Base-by-base conservation (phyloP, 2,888 invertebrate genomes). In the Aquatica leii region DNA sequence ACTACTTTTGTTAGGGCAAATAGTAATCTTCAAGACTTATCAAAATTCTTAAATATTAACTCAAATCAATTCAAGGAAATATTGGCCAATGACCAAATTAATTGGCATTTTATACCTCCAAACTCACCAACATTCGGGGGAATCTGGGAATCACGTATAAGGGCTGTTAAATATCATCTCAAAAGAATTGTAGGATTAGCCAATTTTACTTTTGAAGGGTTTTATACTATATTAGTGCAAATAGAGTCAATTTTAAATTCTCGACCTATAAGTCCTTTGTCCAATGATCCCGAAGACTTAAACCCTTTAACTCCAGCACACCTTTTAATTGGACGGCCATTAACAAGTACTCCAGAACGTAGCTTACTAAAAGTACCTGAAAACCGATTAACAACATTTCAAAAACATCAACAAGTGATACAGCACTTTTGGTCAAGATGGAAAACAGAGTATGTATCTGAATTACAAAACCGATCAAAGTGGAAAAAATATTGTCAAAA, bases 111-210 rank as follows among this genome's bases (percentile, higher is more conserved):
- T 61, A 76, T 73, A 46, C 76, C 76, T 0, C 67, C 77, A 3
- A 24, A 53, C 17, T 68, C 74, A 1, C 77, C 76, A 1, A 70
- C 76, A 54, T 74, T 76, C 50, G 78, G 78, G 3, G 78, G 78
- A 9, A 43, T 78, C 12, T 78, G 77, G 77, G 80, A 80, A 59
- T 71, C 76, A 1, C 74, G 71, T 6, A 71, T 79, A 6, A 77
- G 74, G 48, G 71, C 72, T 0, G 59, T 71, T 2, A 80, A 81
- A 67, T 62, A 53, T 59, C 77, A 77, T 66, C 53, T 79, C 17
- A 65, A 64, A 18, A 66, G 74, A 20, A 62, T 76, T 1, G 41
- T 74, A 6, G 74, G 74, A 0, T 67, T 68, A 34, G 20, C 59
- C 2, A 54, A 56, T 1, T 52, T 77, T 2, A 78, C 71, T 1